These are phyloP conservation scores for Camptogramma bilineatum DNA, from an alignment of 2,888 invertebrate species.

Conservation along the genomic window DNA sequence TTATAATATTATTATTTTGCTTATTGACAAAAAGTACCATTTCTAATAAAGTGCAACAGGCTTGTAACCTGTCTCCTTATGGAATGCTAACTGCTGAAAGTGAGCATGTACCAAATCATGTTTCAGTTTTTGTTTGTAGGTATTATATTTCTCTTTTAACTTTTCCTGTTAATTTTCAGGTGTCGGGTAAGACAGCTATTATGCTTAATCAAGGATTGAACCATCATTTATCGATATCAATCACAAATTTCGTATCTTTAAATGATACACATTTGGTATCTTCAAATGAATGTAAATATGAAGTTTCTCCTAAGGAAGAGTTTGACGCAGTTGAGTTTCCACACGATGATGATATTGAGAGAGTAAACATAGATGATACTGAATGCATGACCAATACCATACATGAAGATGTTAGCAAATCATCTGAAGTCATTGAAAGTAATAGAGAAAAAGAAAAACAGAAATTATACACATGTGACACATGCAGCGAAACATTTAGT, in stretches of 20 bases:
- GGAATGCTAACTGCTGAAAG: no score
- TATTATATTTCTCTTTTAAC: no score
- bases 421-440: no score
- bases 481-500: background rate
- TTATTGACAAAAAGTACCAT: no score
- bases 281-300: background rate
- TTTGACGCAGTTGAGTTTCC: background rate
- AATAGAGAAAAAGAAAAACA: no score
- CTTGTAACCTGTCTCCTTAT: no score
- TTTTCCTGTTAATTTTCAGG: background rate
- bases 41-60: no score
- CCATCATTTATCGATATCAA: background rate
- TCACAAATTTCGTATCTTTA: background rate
- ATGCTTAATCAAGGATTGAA: background rate
- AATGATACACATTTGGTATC: background rate
- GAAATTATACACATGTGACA: background rate
- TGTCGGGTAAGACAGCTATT: background rate
- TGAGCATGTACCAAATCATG: no score
- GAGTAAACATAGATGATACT: background rate
- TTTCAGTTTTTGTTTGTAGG: no score
- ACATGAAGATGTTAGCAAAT: no score
- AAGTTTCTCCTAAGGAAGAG: background rate
- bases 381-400: no score
- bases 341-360: background rate
- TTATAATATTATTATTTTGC: no score